Conservation (phyloP, 1,140 invertebrate genomes). For the Cydia splendana region DNA sequence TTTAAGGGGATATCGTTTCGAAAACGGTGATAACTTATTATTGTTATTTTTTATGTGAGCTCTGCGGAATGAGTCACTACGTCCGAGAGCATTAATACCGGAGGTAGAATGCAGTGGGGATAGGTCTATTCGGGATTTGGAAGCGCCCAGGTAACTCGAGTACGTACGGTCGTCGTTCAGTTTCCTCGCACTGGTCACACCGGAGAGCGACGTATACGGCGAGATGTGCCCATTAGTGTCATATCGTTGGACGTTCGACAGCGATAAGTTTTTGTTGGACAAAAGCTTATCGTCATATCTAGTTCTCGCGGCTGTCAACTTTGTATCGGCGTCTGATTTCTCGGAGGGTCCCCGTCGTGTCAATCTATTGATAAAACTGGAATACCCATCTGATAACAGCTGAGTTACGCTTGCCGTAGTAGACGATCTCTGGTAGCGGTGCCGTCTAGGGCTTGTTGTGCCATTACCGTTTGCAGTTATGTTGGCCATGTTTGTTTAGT, state of each 20-base stretch:
- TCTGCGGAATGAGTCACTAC: constrained; percentile 72
- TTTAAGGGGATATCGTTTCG: constrained; percentile 71
- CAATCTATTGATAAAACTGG: constrained; percentile 88
- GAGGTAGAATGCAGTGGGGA: constrained; percentile 67
- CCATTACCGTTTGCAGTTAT: constrained; percentile 56
- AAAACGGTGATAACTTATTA: constrained; percentile 64
- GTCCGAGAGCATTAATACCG: constrained; percentile 60
- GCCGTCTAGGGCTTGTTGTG: constrained; percentile 76
- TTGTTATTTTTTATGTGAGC: constrained; percentile 69
- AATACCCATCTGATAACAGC: constrained; percentile 90
- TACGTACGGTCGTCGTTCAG: constrained; percentile 68
- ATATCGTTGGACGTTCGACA: constrained; percentile 69
- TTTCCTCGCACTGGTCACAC: constrained; percentile 54
- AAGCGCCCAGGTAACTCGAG: constrained; percentile 61
- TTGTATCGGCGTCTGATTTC: constrained; percentile 68
- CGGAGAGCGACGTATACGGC: constrained; percentile 60
- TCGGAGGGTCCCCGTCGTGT: constrained; percentile 87
- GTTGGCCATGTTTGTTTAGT: constrained; percentile 57
- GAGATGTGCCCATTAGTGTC: constrained; percentile 71
- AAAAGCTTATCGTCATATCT: constrained; percentile 73
- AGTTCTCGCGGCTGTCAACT: constrained; percentile 54
- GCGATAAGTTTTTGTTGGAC: constrained; percentile 61
- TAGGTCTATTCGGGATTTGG: constrained; percentile 63
- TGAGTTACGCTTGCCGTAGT: constrained; percentile 91
- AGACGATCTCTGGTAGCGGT: constrained; percentile 86